phyloP scores from a whole-genome alignment of 2,888 invertebrate genomes.

The Leptopterna dolabrata region DNA sequence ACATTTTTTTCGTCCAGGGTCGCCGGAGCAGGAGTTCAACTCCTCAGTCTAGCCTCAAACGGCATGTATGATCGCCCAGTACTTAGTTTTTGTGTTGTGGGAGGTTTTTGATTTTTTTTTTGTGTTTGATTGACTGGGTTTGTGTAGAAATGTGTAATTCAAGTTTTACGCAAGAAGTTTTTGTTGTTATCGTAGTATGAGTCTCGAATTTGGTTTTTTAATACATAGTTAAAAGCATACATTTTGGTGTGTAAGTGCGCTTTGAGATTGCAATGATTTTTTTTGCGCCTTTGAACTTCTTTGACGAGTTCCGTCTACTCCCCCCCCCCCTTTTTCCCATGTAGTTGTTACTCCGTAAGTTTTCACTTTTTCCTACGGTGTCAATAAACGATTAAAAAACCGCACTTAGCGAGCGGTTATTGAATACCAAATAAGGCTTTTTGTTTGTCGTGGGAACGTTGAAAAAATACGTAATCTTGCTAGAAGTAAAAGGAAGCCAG shows the following conservation, averaged over 20 bases:
- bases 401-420: background rate
- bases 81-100: background rate
- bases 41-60: conserved; percentile 29
- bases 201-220: too few relatives aligned
- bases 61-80: conserved; percentile 18
- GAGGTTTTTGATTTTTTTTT: background rate
- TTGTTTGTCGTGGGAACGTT: background rate
- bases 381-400: background rate
- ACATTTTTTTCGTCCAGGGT: conserved; percentile 8
- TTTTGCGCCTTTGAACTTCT: background rate
- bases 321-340: background rate
- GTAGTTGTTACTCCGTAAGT: background rate
- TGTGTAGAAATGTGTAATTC: too few relatives aligned
- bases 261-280: background rate
- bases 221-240: too few relatives aligned
- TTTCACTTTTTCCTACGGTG: background rate
- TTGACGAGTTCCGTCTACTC: background rate
- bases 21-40: conserved; percentile 32
- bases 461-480: background rate
- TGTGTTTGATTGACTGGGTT: too few relatives aligned
- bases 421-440: background rate
- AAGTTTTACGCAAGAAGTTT: too few relatives aligned
- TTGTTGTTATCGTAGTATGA: too few relatives aligned
- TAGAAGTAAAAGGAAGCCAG: background rate
- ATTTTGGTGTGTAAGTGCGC: background rate